Base-by-base conservation (phyloP, 2,113 vertebrate species). In the Paramisgurnus dabryanus region DNA sequence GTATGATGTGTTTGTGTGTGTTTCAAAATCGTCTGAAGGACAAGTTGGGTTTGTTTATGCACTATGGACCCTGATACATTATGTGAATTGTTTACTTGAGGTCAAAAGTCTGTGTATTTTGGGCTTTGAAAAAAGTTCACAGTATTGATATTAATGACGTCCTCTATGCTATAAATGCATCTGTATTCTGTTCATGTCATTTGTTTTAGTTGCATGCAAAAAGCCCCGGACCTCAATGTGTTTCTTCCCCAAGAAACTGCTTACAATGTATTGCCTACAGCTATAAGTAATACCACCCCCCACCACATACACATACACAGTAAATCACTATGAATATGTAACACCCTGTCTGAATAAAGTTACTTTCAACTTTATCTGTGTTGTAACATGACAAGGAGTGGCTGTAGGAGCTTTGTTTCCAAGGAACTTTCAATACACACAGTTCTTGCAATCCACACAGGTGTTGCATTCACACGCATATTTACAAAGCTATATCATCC, bases 31-130 rank as follows among this genome's bases (percentile, higher is more conserved):
- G 11, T 71, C 9, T 65, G 34, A 78, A 66, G 7, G 6, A 40
- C 34, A 69, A 78, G 39, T 40, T 45, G 22, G 64, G 50, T 82
- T 77, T 82, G 67, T 71, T 71, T 82, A 47, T 68, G 41, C 50
- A 47, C 7, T 47, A 58, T n/a, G 39, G 45, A 71, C 27, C 18
- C 5, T 50, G 10, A 9, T 13, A 55, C n/a, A 4, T 53, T 15
- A 13, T 53, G 12, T 53, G 50, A 13, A 53, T 53, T 53, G 1
- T 53, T 53, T 53, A 53, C 50, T 53, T 53, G 50, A 53, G 50
- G 50, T 53, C 50, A 53, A 12, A 53, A 53, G 50, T 53, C 12
- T 34, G 27, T 34, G 27, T 2, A 34, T 34, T 34, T 34, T 10
- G n/a, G 41, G 22, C 4, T 69, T 6, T 64, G 11, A 11, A 27